Evolutionary conservation across 2,113 vertebrate species (phyloP).

Genomic region (Pelusios castaneus): DNA sequence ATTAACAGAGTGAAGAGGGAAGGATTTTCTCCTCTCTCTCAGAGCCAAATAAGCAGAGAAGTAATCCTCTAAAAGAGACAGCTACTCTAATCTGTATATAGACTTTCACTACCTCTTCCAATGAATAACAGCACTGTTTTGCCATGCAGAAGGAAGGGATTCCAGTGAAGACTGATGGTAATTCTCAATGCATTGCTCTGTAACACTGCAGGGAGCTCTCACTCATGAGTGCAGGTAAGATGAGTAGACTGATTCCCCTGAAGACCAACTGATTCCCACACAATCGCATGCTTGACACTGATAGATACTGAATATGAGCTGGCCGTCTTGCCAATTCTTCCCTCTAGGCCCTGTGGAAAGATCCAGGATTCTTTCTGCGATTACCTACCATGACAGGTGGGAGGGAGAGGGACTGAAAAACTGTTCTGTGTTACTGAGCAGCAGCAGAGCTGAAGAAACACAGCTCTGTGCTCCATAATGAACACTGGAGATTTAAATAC

Average conservation of each 20-base stretch:
- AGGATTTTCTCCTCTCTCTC: neutral
- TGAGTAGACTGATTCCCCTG: neutral
- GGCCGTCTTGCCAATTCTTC: neutral
- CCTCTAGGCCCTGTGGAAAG: neutral
- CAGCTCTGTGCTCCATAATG: neutral
- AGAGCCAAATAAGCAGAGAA: neutral
- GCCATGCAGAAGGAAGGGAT: neutral
- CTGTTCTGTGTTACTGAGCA: neutral
- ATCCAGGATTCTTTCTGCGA: neutral
- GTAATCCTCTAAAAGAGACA: neutral
- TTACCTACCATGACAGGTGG: neutral
- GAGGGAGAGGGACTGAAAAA: neutral
- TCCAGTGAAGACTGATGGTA: neutral
- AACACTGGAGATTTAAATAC: neutral
- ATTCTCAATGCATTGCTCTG: neutral
- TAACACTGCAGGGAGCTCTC: neutral
- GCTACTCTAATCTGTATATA: neutral
- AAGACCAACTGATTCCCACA: neutral
- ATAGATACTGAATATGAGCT: neutral
- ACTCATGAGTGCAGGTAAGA: neutral
- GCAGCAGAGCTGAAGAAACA: neutral
- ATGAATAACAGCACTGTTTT: neutral
- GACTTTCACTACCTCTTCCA: neutral
- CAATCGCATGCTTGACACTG: neutral
- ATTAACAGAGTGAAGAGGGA: neutral